Evolutionary conservation across 1,140 invertebrate genomes (phyloP).

Genomic region (Archivesica marissinica): DNA sequence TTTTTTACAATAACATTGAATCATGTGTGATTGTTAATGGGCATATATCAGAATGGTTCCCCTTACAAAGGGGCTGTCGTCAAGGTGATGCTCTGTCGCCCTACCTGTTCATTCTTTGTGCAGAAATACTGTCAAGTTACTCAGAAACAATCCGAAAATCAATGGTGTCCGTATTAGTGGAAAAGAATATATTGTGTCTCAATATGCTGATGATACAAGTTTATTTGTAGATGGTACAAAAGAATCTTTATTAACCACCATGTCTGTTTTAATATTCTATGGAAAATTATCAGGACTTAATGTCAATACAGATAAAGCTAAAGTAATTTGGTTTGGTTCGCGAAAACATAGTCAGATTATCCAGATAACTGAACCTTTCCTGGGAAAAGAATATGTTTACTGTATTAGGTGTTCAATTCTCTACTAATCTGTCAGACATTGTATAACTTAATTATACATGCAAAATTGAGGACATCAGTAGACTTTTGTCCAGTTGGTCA

Average conservation of each 20-base stretch:
- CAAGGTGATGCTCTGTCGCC: slow-evolving; percentile 53
- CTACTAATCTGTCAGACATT: neutral
- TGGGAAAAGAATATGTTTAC: neutral
- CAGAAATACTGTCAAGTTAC: slow-evolving; percentile 11
- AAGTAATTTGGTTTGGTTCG: slow-evolving; percentile 21
- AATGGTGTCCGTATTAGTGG: slow-evolving; percentile 2
- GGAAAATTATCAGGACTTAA: neutral
- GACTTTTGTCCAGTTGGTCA: neutral
- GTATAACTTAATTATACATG: neutral
- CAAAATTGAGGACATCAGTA: slow-evolving; percentile 16
- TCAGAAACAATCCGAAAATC: slow-evolving; percentile 6
- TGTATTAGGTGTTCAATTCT: neutral
- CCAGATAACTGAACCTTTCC: neutral
- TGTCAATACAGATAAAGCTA: slow-evolving; percentile 32
- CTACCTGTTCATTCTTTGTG: slow-evolving; percentile 55
- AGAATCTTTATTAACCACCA: slow-evolving; percentile 2
- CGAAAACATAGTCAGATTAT: neutral
- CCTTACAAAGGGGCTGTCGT: slow-evolving; percentile 23
- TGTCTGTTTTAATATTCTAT: slow-evolving; percentile 4
- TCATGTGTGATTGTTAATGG: slow-evolving; percentile 34
- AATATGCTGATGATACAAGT: slow-evolving; percentile 11
- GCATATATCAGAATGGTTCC: slow-evolving; percentile 32
- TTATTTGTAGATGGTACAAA: slow-evolving; percentile 12
- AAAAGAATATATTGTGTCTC: slow-evolving; percentile 13
- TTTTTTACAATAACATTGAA: slow-evolving; percentile 7